A percentile compares a stretch with the other conserved stretches of the same genome.
These are phyloP conservation scores for Pycnomerus fuliginosus DNA, from an alignment of 2,888 invertebrate genomes.

Conservation along the genomic window DNA sequence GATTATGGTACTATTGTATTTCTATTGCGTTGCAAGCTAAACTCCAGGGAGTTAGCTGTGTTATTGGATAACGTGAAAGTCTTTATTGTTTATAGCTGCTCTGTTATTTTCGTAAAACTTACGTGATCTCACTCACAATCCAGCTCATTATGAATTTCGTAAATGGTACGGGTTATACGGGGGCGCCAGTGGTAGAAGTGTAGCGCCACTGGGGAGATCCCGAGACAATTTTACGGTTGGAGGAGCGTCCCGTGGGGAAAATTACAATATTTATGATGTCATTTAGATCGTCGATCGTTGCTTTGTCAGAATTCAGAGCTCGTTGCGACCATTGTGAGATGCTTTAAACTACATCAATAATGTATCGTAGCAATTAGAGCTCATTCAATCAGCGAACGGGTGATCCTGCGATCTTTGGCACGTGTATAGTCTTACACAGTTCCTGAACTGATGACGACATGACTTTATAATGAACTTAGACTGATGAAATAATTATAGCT, in stretches of 20 bases:
- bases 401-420: conserved; percentile 33
- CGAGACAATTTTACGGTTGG: conserved; percentile 43
- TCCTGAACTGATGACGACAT: conserved; percentile 19
- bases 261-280: conserved; percentile 52
- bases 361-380: conserved; percentile 47
- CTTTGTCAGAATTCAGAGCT: conserved; percentile 40
- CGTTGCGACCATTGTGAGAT: conserved; percentile 42
- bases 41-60: conserved; percentile 42
- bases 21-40: conserved; percentile 42
- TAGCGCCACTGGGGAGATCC: conserved; percentile 29
- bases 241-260: conserved; percentile 39
- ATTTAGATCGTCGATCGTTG: conserved; percentile 47
- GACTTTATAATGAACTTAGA: conserved; percentile 26
- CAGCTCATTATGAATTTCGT: too few species aligned
- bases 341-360: conserved; percentile 46
- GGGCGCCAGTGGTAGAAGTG: too few species aligned
- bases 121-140: too few species aligned
- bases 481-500: conserved; percentile 8
- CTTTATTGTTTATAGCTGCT: too few species aligned
- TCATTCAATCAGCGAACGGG: conserved; percentile 38
- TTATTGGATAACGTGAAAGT: conserved; percentile 43
- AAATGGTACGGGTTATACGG: too few species aligned
- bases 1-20: conserved; percentile 45
- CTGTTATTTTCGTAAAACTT: too few species aligned
- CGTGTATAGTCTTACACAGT: conserved; percentile 29